Conservation (phyloP, 2,797 vertebrate genomes). For the Eurystomus glaucurus region DNA sequence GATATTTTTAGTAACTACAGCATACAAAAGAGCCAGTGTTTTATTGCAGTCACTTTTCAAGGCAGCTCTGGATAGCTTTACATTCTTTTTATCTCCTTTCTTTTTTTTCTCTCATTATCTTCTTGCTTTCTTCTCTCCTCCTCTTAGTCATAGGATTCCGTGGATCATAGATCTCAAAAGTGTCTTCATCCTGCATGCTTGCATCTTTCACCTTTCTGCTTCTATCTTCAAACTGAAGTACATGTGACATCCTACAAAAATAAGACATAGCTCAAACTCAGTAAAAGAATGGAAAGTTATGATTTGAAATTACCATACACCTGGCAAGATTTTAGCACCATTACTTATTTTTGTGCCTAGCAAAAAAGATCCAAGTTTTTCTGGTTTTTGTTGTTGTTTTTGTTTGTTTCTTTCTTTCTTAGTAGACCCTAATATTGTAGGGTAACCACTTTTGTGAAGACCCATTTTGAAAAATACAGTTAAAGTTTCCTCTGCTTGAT, state of each 20-base stretch:
- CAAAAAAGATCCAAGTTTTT: not conserved
- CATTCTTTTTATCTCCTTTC: conserved; percentile 88
- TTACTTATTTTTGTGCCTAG: not conserved
- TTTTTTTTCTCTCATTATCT: conserved; percentile 96
- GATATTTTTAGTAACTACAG: conserved; percentile 60
- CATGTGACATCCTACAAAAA: conserved; percentile 92
- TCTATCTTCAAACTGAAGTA: conserved; percentile 97
- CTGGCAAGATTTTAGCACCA: not conserved
- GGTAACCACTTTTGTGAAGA: conserved; percentile 25
- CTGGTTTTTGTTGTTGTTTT: not conserved
- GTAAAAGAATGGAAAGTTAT: not conserved
- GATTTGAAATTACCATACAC: not conserved
- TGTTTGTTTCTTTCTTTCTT: not conserved
- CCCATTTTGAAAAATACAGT: not conserved
- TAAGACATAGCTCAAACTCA: not conserved
- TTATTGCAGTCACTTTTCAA: conserved; percentile 58
- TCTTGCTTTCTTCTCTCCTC: conserved; percentile 97
- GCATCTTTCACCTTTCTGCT: conserved; percentile 97
- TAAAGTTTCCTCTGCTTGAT: not conserved
- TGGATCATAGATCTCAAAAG: conserved; percentile 97
- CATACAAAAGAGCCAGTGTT: conserved; percentile 29
- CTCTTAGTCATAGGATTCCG: conserved; percentile 98
- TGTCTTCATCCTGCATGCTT: conserved; percentile 96
- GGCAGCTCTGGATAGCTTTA: conserved; percentile 28
- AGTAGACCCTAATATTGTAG: not conserved